Evolutionary conservation across 2,888 invertebrate species (phyloP).

Genomic region (Congeria kusceri): DNA sequence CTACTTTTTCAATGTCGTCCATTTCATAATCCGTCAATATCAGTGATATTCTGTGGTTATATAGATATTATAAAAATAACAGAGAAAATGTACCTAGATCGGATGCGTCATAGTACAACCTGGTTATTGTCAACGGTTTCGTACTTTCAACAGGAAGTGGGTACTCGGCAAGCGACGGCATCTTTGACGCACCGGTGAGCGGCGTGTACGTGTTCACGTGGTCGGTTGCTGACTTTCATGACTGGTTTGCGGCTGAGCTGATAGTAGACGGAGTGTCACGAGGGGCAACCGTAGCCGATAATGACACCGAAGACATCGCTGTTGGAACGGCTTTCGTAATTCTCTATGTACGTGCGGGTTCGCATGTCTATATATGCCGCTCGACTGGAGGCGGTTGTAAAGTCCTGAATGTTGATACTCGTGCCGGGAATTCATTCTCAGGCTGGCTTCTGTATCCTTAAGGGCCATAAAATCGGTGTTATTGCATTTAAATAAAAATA

Average conservation of each 20-base stretch:
- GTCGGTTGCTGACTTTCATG: not conserved
- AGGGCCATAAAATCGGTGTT: no score
- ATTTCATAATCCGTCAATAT: no score
- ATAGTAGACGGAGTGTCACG: not conserved
- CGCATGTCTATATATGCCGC: slow-evolving; percentile 1
- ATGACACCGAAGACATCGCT: not conserved
- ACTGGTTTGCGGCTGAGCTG: not conserved
- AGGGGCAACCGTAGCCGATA: not conserved
- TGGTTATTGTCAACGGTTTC: no score
- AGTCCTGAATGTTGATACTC: not conserved
- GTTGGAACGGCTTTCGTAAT: not conserved
- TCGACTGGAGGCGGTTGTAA: not conserved
- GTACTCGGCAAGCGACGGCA: not conserved
- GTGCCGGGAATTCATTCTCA: not conserved
- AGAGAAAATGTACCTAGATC: no score
- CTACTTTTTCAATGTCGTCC: no score
- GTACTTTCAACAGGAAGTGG: not conserved
- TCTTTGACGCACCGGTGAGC: not conserved
- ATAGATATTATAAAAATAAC: no score
- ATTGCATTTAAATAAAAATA: no score
- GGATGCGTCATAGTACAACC: no score
- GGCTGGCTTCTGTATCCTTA: not conserved
- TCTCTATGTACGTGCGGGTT: not conserved
- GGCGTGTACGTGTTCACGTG: slow-evolving; percentile 1
- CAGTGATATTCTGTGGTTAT: no score